phyloP scores from a whole-genome alignment of 2,797 vertebrate genomes.

The Rhincodon typus region DNA sequence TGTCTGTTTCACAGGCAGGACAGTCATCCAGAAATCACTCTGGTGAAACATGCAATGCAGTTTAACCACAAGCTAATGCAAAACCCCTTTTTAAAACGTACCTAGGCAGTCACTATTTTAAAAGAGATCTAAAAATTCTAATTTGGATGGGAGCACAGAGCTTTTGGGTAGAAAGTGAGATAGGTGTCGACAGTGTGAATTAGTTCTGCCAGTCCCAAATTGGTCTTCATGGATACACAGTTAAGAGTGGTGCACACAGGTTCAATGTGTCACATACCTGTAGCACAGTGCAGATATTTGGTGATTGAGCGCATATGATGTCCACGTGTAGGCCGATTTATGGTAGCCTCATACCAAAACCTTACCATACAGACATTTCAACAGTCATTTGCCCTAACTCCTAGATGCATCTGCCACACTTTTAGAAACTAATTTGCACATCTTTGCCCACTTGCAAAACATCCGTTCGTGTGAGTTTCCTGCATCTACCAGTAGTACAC shows the following conservation, averaged over 20 bases:
- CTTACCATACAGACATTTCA: neutral
- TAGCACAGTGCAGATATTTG: neutral
- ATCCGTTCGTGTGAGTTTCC: neutral
- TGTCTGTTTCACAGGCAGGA: neutral
- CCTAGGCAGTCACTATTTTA: neutral
- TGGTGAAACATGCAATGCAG: neutral
- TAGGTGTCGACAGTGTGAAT: neutral
- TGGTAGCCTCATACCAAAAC: neutral
- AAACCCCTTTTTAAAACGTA: neutral
- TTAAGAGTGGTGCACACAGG: neutral
- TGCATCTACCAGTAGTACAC: neutral
- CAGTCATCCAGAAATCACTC: neutral
- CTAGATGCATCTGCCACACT: neutral
- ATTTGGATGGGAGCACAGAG: neutral
- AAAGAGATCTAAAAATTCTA: neutral
- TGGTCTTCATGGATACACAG: neutral
- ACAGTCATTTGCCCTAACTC: neutral
- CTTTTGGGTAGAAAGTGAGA: neutral
- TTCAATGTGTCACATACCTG: neutral
- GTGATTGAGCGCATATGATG: too few relatives aligned
- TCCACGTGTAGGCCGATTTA: neutral
- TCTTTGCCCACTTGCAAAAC: neutral
- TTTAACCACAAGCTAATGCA: neutral
- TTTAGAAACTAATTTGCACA: neutral
- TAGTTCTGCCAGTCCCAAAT: too few relatives aligned